phyloP scores from a whole-genome alignment of 1,140 invertebrate genomes.

The Drosophila sturtevanti region DNA sequence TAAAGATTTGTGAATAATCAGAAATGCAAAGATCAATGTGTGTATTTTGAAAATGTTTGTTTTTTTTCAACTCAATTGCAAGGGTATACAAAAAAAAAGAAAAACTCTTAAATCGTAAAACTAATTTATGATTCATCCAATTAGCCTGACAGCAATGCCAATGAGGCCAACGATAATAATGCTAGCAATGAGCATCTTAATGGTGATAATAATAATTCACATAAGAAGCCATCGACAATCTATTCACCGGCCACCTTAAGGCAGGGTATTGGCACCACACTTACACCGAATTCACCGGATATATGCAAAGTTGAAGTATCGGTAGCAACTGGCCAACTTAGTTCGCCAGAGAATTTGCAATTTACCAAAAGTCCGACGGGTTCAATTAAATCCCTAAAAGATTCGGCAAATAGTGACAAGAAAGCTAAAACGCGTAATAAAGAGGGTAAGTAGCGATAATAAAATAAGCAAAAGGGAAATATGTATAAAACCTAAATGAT shows the following conservation, averaged over 20 bases:
- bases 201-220: constrained; percentile 65
- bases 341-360: constrained; percentile 76
- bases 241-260: constrained; percentile 78
- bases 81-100: too few species aligned
- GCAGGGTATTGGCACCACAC: constrained; percentile 76
- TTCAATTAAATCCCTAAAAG: constrained; percentile 79
- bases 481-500: too few species aligned
- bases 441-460: constrained; percentile 66
- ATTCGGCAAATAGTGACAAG: constrained; percentile 74
- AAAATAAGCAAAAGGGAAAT: neutral
- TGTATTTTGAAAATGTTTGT: too few species aligned
- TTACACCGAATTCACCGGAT: constrained; percentile 75
- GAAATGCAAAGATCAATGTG: too few species aligned
- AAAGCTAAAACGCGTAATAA: constrained; percentile 80
- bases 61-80: too few species aligned
- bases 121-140: neutral
- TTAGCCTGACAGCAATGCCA: constrained; percentile 60
- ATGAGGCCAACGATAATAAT: constrained; percentile 50
- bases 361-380: constrained; percentile 78
- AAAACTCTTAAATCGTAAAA: neutral
- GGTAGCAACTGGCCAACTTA: constrained; percentile 45
- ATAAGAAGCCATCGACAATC: constrained; percentile 62
- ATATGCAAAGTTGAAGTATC: constrained; percentile 72
- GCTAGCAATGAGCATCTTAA: constrained; percentile 46
- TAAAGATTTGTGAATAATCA: too few species aligned